Conservation (phyloP, 2,888 invertebrate genomes). For the Phalera bucephala region DNA sequence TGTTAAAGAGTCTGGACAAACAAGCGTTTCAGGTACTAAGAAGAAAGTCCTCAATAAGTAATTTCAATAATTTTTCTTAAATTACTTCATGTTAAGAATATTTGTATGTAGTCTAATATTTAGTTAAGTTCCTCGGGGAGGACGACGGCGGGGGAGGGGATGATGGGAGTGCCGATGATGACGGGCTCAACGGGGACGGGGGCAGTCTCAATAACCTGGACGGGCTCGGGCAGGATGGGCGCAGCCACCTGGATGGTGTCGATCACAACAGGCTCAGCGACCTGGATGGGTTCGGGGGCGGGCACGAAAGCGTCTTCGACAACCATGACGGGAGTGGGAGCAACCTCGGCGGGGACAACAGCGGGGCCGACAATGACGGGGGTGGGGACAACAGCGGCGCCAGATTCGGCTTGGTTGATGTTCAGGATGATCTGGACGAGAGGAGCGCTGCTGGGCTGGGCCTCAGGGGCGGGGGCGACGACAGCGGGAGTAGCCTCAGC, state of each 20-base stretch:
- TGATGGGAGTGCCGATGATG: slow-evolving; percentile 18
- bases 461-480: slow-evolving; percentile 10
- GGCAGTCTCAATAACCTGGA: slow-evolving; percentile 6
- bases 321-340: slow-evolving; percentile 15
- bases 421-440: slow-evolving; percentile 42
- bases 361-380: slow-evolving; percentile 9
- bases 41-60: no score
- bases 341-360: slow-evolving; percentile 2
- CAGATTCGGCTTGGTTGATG: slow-evolving; percentile 27
- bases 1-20: no score
- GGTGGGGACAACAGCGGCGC: slow-evolving; percentile 15
- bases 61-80: no score
- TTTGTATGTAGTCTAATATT: no score
- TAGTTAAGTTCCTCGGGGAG: slow-evolving; percentile 48
- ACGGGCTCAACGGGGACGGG: slow-evolving; percentile 14
- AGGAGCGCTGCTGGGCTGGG: slow-evolving; percentile 19
- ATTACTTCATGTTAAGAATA: no score
- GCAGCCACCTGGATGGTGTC: slow-evolving; percentile 7
- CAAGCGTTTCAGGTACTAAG: no score
- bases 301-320: slow-evolving; percentile 5
- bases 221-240: slow-evolving; percentile 12
- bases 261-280: slow-evolving; percentile 13
- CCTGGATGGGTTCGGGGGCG: slow-evolving; percentile 7
- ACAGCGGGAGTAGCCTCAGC: slow-evolving; percentile 7
- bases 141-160: slow-evolving; percentile 29